Evolutionary conservation across 2,113 vertebrate genomes (phyloP).

Genomic region (Etheostoma cragini): DNA sequence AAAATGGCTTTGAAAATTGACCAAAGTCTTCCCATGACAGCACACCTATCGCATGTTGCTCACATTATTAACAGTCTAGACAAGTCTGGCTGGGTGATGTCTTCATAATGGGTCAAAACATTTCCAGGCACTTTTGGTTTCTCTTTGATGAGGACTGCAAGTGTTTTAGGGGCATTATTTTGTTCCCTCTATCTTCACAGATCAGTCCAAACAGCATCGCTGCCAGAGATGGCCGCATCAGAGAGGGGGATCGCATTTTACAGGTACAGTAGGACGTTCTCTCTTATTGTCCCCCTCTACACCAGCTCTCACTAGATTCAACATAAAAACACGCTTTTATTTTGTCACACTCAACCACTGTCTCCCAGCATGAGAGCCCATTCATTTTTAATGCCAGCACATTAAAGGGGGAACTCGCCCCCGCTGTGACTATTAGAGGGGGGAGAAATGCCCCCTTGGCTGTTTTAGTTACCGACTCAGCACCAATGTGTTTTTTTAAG

Average conservation of each 20-base stretch:
- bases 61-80: slow-evolving; percentile 21
- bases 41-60: neutral
- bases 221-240: slow-evolving; percentile 93
- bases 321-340: slow-evolving; percentile 58
- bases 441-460: slow-evolving; percentile 67
- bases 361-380: slow-evolving; percentile 68
- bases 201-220: slow-evolving; percentile 96
- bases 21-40: slow-evolving; percentile 3
- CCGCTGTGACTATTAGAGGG: slow-evolving; percentile 66
- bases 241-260: slow-evolving; percentile 95
- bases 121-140: neutral
- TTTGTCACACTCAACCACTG: slow-evolving; percentile 52
- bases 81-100: slow-evolving; percentile 16
- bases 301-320: slow-evolving; percentile 53
- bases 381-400: slow-evolving; percentile 82
- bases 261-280: slow-evolving; percentile 83
- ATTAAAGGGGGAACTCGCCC: slow-evolving; percentile 71
- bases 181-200: slow-evolving; percentile 73
- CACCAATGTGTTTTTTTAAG: slow-evolving; percentile 65
- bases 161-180: slow-evolving; percentile 15
- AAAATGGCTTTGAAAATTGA: slow-evolving; percentile 34
- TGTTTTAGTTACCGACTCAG: slow-evolving; percentile 79
- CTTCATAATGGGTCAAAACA: slow-evolving; percentile 19
- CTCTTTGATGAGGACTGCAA: slow-evolving; percentile 1
- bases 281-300: slow-evolving; percentile 9